Conservation (phyloP, 2,888 invertebrate genomes). For the Cylloceria caligata region DNA sequence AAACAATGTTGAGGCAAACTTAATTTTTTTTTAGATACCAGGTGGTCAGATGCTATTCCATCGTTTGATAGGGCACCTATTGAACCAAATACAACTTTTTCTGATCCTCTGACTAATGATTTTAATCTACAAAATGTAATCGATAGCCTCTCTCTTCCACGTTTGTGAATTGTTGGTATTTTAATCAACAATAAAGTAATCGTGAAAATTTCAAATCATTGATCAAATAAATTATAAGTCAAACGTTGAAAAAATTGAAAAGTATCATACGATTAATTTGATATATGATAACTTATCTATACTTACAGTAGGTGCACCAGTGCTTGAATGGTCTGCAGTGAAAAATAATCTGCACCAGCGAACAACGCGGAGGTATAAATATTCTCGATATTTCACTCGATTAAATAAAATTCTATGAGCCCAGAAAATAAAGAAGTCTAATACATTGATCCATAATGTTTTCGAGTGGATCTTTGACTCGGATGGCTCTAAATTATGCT, state of each 20-base stretch:
- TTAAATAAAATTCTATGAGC: background rate
- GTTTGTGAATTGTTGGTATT: background rate
- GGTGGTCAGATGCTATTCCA: no score
- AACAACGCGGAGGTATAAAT: background rate
- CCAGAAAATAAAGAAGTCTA: background rate
- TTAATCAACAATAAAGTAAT: background rate
- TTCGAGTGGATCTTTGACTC: background rate
- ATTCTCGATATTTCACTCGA: background rate
- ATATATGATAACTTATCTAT: background rate
- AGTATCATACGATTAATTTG: background rate
- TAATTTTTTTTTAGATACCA: no score
- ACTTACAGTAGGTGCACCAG: background rate
- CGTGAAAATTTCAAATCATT: background rate
- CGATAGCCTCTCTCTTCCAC: background rate
- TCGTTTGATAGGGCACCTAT: no score
- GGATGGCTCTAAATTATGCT: no score
- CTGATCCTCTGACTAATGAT: background rate
- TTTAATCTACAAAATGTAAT: background rate
- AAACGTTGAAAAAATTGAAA: background rate
- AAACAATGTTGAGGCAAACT: no score
- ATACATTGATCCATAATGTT: background rate
- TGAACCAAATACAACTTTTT: no score
- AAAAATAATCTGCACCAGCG: background rate
- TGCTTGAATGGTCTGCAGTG: background rate
- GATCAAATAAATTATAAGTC: background rate